Conservation (phyloP, 23 tunicate genomes). For the Oikopleura vanhoeffeni region DNA sequence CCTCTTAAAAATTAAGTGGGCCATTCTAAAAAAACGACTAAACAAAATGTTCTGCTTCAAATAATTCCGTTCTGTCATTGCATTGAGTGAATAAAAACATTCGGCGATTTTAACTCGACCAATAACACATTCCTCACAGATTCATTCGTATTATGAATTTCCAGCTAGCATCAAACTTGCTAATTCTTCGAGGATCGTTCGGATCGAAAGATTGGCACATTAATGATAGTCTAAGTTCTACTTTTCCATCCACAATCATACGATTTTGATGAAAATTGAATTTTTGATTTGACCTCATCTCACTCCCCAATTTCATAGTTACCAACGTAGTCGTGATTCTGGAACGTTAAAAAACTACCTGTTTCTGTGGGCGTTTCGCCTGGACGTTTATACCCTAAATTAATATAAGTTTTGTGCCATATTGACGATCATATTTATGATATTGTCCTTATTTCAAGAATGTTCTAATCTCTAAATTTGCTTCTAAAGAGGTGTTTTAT, state of each 20-base stretch:
- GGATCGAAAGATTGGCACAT: background rate
- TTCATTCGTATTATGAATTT: conserved; percentile 6
- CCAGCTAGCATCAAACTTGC: background rate
- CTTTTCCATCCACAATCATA: background rate
- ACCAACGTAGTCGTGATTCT: background rate
- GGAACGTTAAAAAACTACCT: background rate
- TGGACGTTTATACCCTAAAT: background rate
- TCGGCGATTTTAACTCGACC: background rate
- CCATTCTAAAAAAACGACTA: too few relatives aligned
- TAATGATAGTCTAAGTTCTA: background rate
- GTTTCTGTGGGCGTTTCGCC: background rate
- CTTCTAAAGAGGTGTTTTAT: too few relatives aligned
- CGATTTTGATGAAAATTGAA: background rate
- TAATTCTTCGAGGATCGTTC: background rate
- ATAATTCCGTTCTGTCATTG: too few relatives aligned
- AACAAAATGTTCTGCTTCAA: too few relatives aligned
- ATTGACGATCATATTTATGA: too few relatives aligned
- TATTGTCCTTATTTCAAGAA: too few relatives aligned
- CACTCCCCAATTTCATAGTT: too few relatives aligned
- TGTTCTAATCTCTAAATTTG: too few relatives aligned
- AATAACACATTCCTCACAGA: background rate
- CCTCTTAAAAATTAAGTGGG: too few relatives aligned
- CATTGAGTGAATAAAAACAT: background rate
- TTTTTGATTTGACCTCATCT: background rate
- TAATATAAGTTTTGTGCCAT: too few relatives aligned